Base-by-base conservation (phyloP, 2,888 invertebrate genomes). In the Teleiodes luculella region DNA sequence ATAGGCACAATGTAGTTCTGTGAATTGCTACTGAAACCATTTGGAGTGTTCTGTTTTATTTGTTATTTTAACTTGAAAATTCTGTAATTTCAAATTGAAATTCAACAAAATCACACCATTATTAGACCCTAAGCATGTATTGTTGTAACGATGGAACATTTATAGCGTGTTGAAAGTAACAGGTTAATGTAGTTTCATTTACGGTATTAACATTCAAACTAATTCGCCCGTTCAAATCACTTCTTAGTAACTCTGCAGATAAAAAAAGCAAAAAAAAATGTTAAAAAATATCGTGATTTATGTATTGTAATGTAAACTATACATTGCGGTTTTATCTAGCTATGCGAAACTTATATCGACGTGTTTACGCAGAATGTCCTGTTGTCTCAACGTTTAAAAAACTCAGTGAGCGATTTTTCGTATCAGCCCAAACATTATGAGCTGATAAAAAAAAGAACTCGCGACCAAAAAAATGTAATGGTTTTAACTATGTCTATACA, bases 401-500 rank as follows among this genome's bases (percentile, higher is more conserved):
- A 72, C 65, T 66, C 59, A 57, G 75, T 65, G 67, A 66, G 55
- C 43, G 50, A 56, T 72, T 74, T 79, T 78, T 76, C 74, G 53
- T 69, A 65, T 28, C 72, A 64, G 67, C 52, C 56, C 64, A 58
- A 57, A 45, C 6, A 7, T 28, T 36, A 53, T 53, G 63, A 53
- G 16, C 57, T 65, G 68, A 28, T 67, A 63, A 47, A 74, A 70
- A 76, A 76, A 72, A 67, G 57, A 57, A 57, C 60, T 68, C 67
- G 75, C 81, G 64, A 77, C 77, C 77, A 82, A 84, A 80, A 80
- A 81, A 77, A 70, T 72, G 70, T 79, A 78, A 80, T 74, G 71
- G 78, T 83, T 83, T 83, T 83, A 85, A 82, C 86, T 85, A 85
- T 86, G 86, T 85, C 82, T 86, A 84, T 82, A 83, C 81, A 82